Evolutionary conservation across 2,888 invertebrate species (phyloP), one percentile per base, ranked within the genome.

Genomic region (Hecatera dysodea): DNA sequence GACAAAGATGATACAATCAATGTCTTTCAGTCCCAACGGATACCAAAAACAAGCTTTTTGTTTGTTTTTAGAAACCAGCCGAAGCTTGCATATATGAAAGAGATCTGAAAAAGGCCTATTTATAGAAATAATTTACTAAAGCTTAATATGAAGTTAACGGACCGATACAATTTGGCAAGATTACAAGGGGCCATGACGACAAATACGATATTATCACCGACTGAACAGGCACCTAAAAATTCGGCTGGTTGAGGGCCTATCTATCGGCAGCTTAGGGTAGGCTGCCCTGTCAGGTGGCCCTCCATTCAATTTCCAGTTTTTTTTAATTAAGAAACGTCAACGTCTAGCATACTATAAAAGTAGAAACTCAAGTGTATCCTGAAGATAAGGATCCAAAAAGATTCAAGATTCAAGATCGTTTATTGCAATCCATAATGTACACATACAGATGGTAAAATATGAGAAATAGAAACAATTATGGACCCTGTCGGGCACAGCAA

Each of bases 11-110:
- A 67, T 57, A 80, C 63, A 61, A 80, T 48, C 42, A 52, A 67
- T 15, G 52, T 29, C 71, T 71, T 70, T 60, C 3, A 80, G 52
- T 36, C 46, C 48, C 53, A 72, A 67, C 39, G 65, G 67, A 72
- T 29, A 53, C 36, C 67, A 4, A 62, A 65, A 61, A 72, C 9
- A 27, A 72, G 44, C 36, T n/a, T n/a, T n/a, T n/a, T n/a, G n/a
- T n/a, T n/a, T n/a, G n/a, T n/a, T n/a, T n/a, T n/a, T n/a, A n/a
- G n/a, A n/a, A n/a, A 67, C 39, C 63, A 63, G 22, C 44, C 53
- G 15, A 55, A 52, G 57, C 64, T 42, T 61, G 53, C 70, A 56
- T 70, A 39, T 57, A 33, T 55, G 61, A 75, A 72, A 59, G 61
- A 62, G 2, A 67, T 42, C 27, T 44, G 39, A 33, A 56, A n/a